A percentile compares a stretch with the other conserved stretches of the same genome.
These are phyloP conservation scores for Lucilia sericata DNA, from an alignment of 1,140 invertebrate genomes.

Conservation along the genomic window DNA sequence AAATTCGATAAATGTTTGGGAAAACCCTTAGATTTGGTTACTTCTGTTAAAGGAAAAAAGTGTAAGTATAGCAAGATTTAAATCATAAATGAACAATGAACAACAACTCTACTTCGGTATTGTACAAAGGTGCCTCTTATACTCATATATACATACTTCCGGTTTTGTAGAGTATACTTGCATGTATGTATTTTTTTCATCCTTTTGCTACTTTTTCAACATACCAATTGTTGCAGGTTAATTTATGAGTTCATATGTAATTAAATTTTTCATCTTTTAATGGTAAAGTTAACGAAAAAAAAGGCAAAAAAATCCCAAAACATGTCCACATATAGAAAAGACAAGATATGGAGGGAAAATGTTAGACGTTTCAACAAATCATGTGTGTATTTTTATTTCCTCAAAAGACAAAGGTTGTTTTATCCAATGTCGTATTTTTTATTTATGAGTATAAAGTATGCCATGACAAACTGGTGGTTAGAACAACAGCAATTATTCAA, in stretches of 20 bases:
- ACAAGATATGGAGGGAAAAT: neutral
- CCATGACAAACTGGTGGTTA: constrained; percentile 15
- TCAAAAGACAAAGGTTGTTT: constrained; percentile 13
- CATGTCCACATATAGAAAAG: neutral
- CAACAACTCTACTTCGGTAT: neutral
- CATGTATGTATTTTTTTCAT: neutral
- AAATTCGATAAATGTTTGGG: constrained; percentile 23
- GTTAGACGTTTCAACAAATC: neutral
- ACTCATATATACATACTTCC: neutral
- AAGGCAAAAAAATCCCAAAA: neutral
- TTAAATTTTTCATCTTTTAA: constrained; percentile 50
- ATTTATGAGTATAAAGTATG: neutral
- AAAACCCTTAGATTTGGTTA: neutral
- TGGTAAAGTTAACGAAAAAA: neutral
- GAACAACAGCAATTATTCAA: constrained; percentile 40
- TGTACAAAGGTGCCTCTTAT: neutral
- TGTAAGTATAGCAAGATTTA: neutral
- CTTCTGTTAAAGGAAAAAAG: neutral
- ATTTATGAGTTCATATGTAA: constrained; percentile 51
- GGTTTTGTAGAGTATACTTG: neutral
- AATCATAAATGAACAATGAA: constrained; percentile 27
- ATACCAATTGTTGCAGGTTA: constrained; percentile 46
- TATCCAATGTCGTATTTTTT: neutral
- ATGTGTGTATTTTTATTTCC: constrained; percentile 23
- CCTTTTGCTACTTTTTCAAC: neutral